These are phyloP conservation scores for Phycodurus eques DNA, from an alignment of 2,113 vertebrate species.

Conservation along the genomic window DNA sequence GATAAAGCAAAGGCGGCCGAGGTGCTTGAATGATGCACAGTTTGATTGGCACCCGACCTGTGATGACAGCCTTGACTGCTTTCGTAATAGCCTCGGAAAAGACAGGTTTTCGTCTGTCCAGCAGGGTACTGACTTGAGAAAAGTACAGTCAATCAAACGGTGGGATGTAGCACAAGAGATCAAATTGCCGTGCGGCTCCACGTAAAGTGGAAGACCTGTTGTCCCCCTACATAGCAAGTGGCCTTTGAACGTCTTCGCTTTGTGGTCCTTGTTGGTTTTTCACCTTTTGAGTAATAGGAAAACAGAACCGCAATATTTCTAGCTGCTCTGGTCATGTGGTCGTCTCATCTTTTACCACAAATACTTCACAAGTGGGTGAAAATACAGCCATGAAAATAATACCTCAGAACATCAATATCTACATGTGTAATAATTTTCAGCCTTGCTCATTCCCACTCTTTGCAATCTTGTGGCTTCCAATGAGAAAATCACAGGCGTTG, in stretches of 20 bases:
- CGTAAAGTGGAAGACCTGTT: constrained; percentile 5
- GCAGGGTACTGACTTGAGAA: constrained; percentile 3
- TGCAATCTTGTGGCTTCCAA: constrained; percentile 32
- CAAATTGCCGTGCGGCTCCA: neutral
- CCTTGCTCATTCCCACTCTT: constrained; percentile 6
- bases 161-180: neutral
- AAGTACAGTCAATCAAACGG: constrained; percentile 8
- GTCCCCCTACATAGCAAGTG: neutral
- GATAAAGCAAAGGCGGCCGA: neutral
- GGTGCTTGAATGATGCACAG: neutral
- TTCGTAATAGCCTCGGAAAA: constrained; percentile 2
- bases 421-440: constrained; percentile 12
- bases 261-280: neutral
- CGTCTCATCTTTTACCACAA: neutral
- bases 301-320: neutral
- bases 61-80: constrained; percentile 6
- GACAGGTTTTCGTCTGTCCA: neutral
- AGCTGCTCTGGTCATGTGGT: neutral
- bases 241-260: neutral
- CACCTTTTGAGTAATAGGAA: neutral
- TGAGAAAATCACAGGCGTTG: constrained; percentile 33
- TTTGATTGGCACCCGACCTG: constrained; percentile 5
- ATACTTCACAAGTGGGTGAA: neutral
- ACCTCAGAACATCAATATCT: neutral
- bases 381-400: constrained; percentile 1